Conservation (phyloP, 2,113 vertebrate species). For the Nothobranchius kuhntae region DNA sequence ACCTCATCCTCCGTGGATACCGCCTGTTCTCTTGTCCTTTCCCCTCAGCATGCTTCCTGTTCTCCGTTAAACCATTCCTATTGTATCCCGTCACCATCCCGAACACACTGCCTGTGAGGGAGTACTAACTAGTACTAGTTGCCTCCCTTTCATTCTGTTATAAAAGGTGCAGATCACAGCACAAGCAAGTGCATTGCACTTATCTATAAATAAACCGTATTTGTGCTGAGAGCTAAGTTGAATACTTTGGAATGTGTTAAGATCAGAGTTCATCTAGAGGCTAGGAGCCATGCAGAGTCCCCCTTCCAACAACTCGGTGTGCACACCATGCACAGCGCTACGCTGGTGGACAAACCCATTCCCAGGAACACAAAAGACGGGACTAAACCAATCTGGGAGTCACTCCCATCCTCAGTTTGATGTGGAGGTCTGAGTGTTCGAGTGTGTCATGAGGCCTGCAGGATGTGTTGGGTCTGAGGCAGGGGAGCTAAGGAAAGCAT, state of each 20-base stretch:
- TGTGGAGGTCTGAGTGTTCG: constrained; percentile 5
- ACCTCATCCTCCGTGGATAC: constrained; percentile 43
- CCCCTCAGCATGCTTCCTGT: constrained; percentile 23
- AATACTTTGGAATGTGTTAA: constrained; percentile 14
- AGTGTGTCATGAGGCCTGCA: constrained; percentile 37
- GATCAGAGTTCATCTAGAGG: constrained; percentile 59
- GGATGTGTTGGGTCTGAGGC: constrained; percentile 58
- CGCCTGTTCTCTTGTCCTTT: constrained; percentile 36
- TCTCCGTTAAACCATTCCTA: constrained; percentile 10
- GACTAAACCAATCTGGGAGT: constrained; percentile 47
- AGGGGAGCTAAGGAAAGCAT: constrained; percentile 16
- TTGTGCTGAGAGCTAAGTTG: background rate
- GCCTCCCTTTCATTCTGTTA: background rate
- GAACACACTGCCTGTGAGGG: background rate
- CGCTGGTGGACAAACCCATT: constrained; percentile 52
- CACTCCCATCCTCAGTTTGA: constrained; percentile 31
- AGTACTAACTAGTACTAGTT: constrained; percentile 5
- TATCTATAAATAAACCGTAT: background rate
- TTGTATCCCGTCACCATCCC: background rate
- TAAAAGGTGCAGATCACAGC: constrained; percentile 1
- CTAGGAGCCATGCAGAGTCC: constrained; percentile 38
- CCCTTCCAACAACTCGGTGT: constrained; percentile 26
- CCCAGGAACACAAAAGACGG: constrained; percentile 37
- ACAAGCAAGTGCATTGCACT: background rate
- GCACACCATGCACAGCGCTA: constrained; percentile 39